phyloP scores from a whole-genome alignment of 2,888 invertebrate genomes.

The Yponomeuta malinellus region DNA sequence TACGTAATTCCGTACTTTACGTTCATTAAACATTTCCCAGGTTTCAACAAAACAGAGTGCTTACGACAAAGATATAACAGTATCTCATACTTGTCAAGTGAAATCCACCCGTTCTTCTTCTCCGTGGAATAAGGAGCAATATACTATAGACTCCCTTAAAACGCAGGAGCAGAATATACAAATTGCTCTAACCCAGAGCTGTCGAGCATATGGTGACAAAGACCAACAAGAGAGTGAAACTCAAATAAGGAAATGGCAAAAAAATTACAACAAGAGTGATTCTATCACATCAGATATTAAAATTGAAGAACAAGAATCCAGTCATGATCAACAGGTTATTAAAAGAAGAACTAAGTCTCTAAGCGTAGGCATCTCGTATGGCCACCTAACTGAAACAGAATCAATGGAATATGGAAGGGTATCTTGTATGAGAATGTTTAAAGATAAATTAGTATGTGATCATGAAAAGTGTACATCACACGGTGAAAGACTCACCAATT shows the following conservation, averaged over 20 bases:
- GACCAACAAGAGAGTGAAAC: not conserved
- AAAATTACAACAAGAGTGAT: not conserved
- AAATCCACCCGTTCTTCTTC: not conserved
- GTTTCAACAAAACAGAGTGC: not conserved
- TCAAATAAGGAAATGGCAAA: not conserved
- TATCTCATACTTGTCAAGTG: not conserved
- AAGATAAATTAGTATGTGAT: no score
- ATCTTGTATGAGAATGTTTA: no score
- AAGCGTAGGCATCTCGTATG: no score
- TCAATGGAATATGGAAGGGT: no score
- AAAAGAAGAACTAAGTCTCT: no score
- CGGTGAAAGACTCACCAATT: no score
- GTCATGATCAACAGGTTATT: no score
- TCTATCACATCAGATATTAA: not conserved
- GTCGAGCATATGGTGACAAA: not conserved
- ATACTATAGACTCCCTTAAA: not conserved
- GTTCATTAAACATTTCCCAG: not conserved
- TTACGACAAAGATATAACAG: not conserved
- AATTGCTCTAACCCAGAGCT: not conserved
- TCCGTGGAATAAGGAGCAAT: not conserved
- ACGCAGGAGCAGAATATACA: not conserved
- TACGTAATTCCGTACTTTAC: not conserved
- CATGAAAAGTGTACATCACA: no score
- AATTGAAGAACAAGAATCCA: not conserved
- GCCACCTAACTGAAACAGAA: no score